Evolutionary conservation across 2,113 vertebrate species (phyloP), one percentile per base, ranked within the genome.

Genomic region (Mola mola): DNA sequence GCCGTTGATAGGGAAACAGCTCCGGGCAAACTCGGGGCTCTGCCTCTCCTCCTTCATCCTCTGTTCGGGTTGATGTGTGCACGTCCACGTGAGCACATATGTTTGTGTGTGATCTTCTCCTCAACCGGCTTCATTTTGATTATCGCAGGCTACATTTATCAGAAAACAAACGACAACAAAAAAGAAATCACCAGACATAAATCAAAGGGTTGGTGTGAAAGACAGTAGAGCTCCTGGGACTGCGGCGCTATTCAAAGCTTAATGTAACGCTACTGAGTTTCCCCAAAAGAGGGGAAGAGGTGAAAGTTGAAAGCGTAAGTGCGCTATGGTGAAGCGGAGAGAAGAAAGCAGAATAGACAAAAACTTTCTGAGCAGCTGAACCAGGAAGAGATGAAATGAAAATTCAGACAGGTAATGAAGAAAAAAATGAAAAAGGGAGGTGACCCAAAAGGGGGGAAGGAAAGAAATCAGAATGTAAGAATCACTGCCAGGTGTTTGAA

Each of bases 1-100:
- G 87, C 65, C 19, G 66, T 34, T 75, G 85, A 86, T 88, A 79
- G 75, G 75, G 77, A 87, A 88, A 87, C 80, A 81, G 87, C 88
- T 86, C 50, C 72, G 72, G 85, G 87, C 88, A 65, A 47, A 78
- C 85, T 62, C 60, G 43, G 63, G 83, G 87, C 83, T 61, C 40
- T 55, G 66, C 62, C 75, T 68, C 63, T 60, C 24, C 55, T 77
- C 44, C 66, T 82, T 79, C 49, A 66, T 79, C 43, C 25, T 38
- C 3, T 82, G 46, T 75, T 52, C 69, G 46, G 64, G 21, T 68
- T 29, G 55, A 17, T 50, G 37, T 38, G 26, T 47, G 36, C 48
- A 36, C 44, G 25, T 29, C 40, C 36, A 29, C 40, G 40, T n/a
- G 25, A 38, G 51, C 26, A 26, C 31, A 26, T 26, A 16, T 50